Evolutionary conservation across 2,888 invertebrate species (phyloP).

Genomic region (Eupithecia abbreviata): DNA sequence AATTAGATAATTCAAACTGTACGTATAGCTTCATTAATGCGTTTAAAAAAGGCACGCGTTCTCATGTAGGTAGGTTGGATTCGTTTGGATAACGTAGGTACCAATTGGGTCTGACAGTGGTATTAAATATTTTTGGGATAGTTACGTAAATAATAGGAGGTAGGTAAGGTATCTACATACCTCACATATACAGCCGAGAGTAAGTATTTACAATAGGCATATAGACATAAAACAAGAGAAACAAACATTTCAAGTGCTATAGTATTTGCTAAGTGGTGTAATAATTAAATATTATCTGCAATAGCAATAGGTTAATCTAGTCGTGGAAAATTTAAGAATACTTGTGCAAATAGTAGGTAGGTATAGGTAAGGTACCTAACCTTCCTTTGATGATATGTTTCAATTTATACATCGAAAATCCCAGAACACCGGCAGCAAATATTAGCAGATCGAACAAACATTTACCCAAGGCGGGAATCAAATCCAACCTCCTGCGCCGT

Average conservation of each 20-base stretch:
- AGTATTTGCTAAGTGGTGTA: not conserved
- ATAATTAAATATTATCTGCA: not conserved
- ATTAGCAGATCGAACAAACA: too few species aligned
- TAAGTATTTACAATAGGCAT: not conserved
- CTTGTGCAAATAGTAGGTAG: not conserved
- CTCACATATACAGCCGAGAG: not conserved
- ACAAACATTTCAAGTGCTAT: not conserved
- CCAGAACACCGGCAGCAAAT: too few species aligned
- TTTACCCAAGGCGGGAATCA: too few species aligned
- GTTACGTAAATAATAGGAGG: not conserved
- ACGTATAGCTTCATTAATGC: too few species aligned
- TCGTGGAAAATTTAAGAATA: not conserved
- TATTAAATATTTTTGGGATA: not conserved
- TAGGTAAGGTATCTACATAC: not conserved
- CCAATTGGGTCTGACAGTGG: not conserved
- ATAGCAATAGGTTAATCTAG: not conserved
- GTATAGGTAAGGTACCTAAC: too few species aligned
- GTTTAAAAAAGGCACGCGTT: too few species aligned
- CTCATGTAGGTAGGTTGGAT: too few species aligned
- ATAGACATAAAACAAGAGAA: not conserved
- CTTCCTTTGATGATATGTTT: too few species aligned
- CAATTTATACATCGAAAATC: too few species aligned
- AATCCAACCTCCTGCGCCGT: too few species aligned
- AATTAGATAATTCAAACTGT: too few species aligned
- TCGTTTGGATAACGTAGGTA: too few species aligned